Percentiles rank a stretch among this genome's conserved stretches.
Conservation (phyloP, 1,140 invertebrate species). For the Campoletis sonorensis region DNA sequence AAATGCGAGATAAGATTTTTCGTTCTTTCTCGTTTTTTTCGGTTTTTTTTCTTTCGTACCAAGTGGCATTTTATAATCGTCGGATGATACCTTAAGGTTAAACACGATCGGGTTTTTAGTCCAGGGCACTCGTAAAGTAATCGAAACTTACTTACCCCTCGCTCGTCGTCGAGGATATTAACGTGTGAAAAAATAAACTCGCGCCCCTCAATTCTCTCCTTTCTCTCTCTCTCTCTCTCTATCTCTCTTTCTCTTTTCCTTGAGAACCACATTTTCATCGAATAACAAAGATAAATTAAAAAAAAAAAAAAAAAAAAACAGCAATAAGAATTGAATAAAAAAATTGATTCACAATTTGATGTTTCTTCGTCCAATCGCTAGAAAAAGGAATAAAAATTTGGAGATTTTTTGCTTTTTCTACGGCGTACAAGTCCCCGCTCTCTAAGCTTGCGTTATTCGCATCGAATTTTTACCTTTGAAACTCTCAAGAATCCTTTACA, state of each 20-base stretch:
- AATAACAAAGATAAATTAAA: not conserved
- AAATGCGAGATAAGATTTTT: constrained; percentile 13
- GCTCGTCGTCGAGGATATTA: not conserved
- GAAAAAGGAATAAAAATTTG: too few species aligned
- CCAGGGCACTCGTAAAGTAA: constrained; percentile 68
- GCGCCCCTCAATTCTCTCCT: too few species aligned
- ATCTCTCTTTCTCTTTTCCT: not conserved
- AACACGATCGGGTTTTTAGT: constrained; percentile 50
- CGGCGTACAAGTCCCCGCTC: not conserved
- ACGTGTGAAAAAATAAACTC: constrained; percentile 12
- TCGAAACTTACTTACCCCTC: constrained; percentile 53
- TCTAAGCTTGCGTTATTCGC: not conserved
- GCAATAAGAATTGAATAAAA: not conserved
- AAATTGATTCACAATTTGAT: constrained; percentile 4
- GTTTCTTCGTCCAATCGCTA: not conserved
- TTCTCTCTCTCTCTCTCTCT: too few species aligned
- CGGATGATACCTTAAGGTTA: constrained; percentile 61
- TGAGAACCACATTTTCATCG: not conserved
- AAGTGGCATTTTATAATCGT: constrained; percentile 56
- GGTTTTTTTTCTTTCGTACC: not conserved
- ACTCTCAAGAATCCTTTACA: not conserved
- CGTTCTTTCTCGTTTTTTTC: constrained; percentile 9
- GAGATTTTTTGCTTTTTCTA: too few species aligned
- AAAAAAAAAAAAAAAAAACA: constrained; percentile 2
- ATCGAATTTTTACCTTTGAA: constrained; percentile 9